Base-by-base conservation (phyloP, 2,797 vertebrate genomes). In the Pelochelys cantorii region DNA sequence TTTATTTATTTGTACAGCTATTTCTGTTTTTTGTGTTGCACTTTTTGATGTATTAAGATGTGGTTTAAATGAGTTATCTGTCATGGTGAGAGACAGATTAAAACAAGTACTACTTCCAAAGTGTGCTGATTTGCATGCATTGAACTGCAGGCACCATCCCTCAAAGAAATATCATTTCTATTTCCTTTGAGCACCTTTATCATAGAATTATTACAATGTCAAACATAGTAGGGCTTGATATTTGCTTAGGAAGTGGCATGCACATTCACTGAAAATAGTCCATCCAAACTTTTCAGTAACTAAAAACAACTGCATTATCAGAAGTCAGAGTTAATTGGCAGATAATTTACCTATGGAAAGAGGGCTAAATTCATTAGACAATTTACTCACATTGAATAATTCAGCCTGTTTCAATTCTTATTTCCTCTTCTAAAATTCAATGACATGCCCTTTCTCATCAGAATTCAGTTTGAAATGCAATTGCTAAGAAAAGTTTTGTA, bases 201-300 rank as follows among this genome's bases (percentile, higher is more conserved):
- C 15, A 17, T 8, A 77, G 57, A 5, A 18, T 68, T 86, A 82
- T 11, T 31, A 89, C 85, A 27, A 7, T 31, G 34, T 60, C 7
- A n/a, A 87, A 8, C 34, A 7, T 1, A 27, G 1, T 4, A 83
- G 87, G 0, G 1, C 7, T 31, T 11, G 5, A 4, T 75, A 91
- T 75, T 25, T 74, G 54, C 48, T 86, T 74, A 91, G 62, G 83
- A 88, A 94, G 34, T 37, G 92, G 25, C 86, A 86, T 3, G 42
- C 0, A 1, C 56, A 90, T 81, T 55, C 89, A 79, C 2, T 8
- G 89, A 85, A 81, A 79, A 78, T 31, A 5, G 31, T 27, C 34
- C 34, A 71, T 48, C 57, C 20, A n/a, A n/a, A 10, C 34, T n/a
- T 54, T 12, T 3, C 82, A 78, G 1, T 27, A 3, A 31, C 3